phyloP scores from a whole-genome alignment of 1,140 invertebrate genomes.

The Sipha flava region DNA sequence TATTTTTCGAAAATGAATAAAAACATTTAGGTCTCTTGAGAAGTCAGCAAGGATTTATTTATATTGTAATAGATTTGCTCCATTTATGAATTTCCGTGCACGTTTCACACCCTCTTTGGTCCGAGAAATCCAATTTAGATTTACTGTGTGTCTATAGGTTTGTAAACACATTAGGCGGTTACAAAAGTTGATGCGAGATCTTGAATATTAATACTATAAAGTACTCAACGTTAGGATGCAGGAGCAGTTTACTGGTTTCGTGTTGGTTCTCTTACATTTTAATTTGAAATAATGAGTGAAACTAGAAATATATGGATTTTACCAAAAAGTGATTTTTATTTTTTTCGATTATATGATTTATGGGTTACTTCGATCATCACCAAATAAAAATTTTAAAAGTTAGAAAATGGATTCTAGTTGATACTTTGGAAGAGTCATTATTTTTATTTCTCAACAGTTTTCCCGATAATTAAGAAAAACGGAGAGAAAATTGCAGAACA shows the following conservation, averaged over 20 bases:
- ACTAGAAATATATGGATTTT: no score
- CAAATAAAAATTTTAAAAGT: no score
- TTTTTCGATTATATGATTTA: no score
- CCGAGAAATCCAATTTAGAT: conserved; percentile 1
- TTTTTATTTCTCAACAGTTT: no score
- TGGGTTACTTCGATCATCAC: no score
- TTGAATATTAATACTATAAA: conserved; percentile 14
- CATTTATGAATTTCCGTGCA: not conserved
- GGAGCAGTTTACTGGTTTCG: not conserved
- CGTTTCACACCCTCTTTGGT: not conserved
- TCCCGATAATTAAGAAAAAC: no score
- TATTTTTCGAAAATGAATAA: no score
- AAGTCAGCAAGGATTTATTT: not conserved
- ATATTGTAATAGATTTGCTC: not conserved
- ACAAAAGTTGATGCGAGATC: not conserved
- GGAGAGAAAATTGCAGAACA: no score
- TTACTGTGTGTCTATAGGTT: not conserved
- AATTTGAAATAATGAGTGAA: no score
- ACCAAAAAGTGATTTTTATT: no score
- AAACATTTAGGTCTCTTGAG: not conserved
- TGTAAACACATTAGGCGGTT: not conserved
- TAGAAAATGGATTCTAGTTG: no score
- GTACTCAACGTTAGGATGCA: not conserved
- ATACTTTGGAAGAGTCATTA: no score
- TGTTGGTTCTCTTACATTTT: not conserved